These are phyloP conservation scores for Zaprionus lineosus DNA, from an alignment of 2,888 invertebrate species.

Conservation along the genomic window DNA sequence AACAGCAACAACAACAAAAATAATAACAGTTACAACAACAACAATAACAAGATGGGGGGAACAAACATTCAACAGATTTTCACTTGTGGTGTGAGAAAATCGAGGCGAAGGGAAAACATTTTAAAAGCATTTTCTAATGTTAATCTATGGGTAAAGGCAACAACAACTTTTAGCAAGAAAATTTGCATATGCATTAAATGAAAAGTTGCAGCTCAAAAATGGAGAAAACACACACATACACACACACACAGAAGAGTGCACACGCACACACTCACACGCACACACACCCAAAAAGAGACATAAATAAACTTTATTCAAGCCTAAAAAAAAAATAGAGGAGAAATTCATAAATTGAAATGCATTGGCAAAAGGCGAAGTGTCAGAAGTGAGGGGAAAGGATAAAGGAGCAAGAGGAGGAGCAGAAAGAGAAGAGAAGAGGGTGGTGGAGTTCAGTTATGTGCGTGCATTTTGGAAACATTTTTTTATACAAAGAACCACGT, in stretches of 20 bases:
- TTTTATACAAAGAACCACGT: slow-evolving; percentile 16
- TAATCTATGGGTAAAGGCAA: slow-evolving; percentile 26
- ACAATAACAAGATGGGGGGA: background rate
- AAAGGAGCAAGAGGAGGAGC: background rate
- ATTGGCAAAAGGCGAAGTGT: slow-evolving; percentile 8
- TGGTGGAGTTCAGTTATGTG: background rate
- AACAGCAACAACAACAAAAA: slow-evolving; percentile 20
- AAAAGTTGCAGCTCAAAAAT: slow-evolving; percentile 8
- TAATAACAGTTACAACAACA: background rate
- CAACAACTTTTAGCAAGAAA: background rate
- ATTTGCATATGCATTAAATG: slow-evolving; percentile 30
- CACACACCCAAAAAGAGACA: background rate
- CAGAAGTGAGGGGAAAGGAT: background rate
- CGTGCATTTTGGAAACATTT: slow-evolving; percentile 12
- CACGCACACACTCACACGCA: background rate
- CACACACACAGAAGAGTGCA: background rate
- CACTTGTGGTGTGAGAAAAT: slow-evolving; percentile 46
- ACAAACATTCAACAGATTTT: slow-evolving; percentile 49
- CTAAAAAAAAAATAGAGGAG: slow-evolving; percentile 1
- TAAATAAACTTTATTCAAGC: slow-evolving; percentile 17
- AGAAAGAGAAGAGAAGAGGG: no score
- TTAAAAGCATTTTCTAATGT: slow-evolving; percentile 58
- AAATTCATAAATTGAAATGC: slow-evolving; percentile 34
- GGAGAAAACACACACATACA: background rate
- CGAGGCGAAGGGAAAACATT: slow-evolving; percentile 35